Evolutionary conservation across 2,797 vertebrate species (phyloP).

Genomic region (Zenarchopterus dispar): DNA sequence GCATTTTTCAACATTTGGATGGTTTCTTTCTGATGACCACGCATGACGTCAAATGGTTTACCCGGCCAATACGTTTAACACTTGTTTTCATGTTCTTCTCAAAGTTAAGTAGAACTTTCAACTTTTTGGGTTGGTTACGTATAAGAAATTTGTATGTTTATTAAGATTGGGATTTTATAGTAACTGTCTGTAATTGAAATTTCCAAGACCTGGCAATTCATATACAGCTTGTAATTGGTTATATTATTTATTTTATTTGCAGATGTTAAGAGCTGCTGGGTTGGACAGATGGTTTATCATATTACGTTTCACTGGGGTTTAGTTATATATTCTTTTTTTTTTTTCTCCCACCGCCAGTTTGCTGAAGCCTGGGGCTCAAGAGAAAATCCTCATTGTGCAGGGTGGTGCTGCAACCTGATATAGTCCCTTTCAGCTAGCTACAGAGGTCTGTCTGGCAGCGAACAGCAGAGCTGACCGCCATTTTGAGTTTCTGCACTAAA

Average conservation of each 20-base stretch:
- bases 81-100: too few species aligned
- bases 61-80: too few species aligned
- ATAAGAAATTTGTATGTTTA: too few species aligned
- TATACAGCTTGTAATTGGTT: neutral
- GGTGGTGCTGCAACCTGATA: slow-evolving; percentile 42
- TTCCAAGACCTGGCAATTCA: neutral
- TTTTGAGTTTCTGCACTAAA: slow-evolving; percentile 73
- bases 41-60: too few species aligned
- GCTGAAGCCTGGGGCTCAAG: slow-evolving; percentile 13
- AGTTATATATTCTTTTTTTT: neutral
- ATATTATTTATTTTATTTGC: neutral
- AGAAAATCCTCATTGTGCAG: slow-evolving; percentile 17
- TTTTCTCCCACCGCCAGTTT: neutral
- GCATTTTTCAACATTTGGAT: too few species aligned
- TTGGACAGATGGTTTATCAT: neutral
- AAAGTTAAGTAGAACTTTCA: too few species aligned
- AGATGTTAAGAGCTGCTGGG: neutral
- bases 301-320: neutral
- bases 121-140: too few species aligned
- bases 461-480: slow-evolving; percentile 72
- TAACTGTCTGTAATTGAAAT: too few species aligned
- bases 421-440: slow-evolving; percentile 66
- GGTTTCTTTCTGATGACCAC: too few species aligned
- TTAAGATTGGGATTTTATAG: too few species aligned
- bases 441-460: slow-evolving; percentile 57